These are phyloP conservation scores for Scaptomyza caliginosa DNA, from an alignment of 2,888 invertebrate genomes.

Conservation along the genomic window DNA sequence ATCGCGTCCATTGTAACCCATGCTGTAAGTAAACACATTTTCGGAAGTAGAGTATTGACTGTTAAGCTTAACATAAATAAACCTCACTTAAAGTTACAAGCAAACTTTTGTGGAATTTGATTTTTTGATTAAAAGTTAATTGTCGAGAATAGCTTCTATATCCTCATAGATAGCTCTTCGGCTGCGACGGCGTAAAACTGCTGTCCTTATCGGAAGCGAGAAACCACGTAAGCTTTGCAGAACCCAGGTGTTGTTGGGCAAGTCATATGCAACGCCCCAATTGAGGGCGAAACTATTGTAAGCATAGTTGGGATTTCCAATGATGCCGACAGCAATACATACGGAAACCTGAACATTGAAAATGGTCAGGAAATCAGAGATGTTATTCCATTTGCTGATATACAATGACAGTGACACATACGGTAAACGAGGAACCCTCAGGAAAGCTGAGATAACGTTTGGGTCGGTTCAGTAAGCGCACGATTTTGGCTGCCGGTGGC, in stretches of 20 bases:
- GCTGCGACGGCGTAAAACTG: conserved; percentile 85
- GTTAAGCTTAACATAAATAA: too few relatives aligned
- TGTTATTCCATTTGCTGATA: conserved; percentile 5
- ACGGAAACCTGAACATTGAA: conserved; percentile 84
- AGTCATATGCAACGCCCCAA: conserved; percentile 89
- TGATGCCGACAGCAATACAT: conserved; percentile 87
- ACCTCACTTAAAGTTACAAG: too few relatives aligned
- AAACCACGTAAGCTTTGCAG: conserved; percentile 82
- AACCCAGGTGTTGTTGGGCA: conserved; percentile 86
- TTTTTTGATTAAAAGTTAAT: conserved; percentile 85
- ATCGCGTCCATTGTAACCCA: conserved; percentile 90
- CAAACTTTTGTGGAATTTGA: too few relatives aligned
- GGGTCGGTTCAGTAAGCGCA: conserved; percentile 66
- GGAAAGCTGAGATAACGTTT: conserved; percentile 85
- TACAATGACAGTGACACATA: conserved; percentile 74
- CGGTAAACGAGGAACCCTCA: conserved; percentile 86
- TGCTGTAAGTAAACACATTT: conserved; percentile 84
- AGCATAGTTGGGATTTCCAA: conserved; percentile 86
- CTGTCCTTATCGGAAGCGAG: conserved; percentile 64
- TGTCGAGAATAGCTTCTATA: conserved; percentile 86
- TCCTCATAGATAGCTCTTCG: conserved; percentile 75
- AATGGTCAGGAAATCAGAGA: conserved; percentile 11
- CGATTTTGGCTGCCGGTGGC: conserved; percentile 12
- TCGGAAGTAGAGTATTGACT: neutral
- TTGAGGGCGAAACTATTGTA: conserved; percentile 88